Evolutionary conservation across 2,888 invertebrate genomes (phyloP), one percentile per base, ranked within the genome.

Genomic region (Arge pagana): DNA sequence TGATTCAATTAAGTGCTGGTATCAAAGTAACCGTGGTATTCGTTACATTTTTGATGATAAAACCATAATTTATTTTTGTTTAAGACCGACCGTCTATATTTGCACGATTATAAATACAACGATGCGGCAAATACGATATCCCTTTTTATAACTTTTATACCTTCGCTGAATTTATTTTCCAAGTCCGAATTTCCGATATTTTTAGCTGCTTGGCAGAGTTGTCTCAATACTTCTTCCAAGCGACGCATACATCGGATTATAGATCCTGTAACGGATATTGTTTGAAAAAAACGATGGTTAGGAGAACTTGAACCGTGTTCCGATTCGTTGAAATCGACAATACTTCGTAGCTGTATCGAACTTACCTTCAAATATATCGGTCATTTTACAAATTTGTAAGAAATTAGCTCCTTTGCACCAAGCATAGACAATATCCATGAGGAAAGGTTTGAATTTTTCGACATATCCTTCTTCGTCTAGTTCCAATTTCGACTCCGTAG

Each of bases 111-210:
- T 63, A 96, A 81, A 78, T 99, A 99, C 48, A 99, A 84, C 77
- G 96, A 97, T 52, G 98, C 97, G 16, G 99, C 99, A 79, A 99
- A 99, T n/a, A 99, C 93, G 72, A 99, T 99, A 77, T 99, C 99
- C 61, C 99, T 84, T 78, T 99, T 99, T 52, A 99, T 85, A 58
- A 92, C 78, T 68, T 89, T 90, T 61, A 96, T 90, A 53, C 93
- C 92, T 71, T 93, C 92, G 61, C 90, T 88, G 78, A 98, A 98
- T 79, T 97, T 98, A 67, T 90, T 90, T 80, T 98, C 97, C 58
- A 98, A 81, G 64, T 96, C 96, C 1, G 90, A 89, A 76, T 96
- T 97, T 11, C 97, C 98, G 61, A 98, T 97, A 62, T 93, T 94
- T 80, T 96, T 97, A 2, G 96, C 89, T 2, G 97, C 97, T 77